Evolutionary conservation across 2,113 vertebrate species (phyloP).

Genomic region (Melanerpes formicivorus): DNA sequence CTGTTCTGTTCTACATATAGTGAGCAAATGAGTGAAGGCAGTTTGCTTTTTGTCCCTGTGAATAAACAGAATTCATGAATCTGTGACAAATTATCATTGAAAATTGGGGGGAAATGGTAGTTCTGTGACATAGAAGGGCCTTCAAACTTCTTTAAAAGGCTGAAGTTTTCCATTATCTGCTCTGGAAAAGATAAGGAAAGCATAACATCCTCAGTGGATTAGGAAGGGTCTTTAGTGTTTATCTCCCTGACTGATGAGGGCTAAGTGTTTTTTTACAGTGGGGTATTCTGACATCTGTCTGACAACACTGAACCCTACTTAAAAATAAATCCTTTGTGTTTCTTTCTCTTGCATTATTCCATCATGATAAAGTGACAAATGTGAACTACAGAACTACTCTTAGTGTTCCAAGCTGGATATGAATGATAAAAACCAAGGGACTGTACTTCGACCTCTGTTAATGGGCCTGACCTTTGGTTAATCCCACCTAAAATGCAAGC

Average conservation of each 20-base stretch:
- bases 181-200: slow-evolving; percentile 51
- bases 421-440: slow-evolving; percentile 13
- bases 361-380: slow-evolving; percentile 55
- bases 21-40: too few relatives aligned
- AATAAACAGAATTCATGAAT: neutral
- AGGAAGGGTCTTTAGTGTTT: slow-evolving; percentile 67
- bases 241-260: slow-evolving; percentile 69
- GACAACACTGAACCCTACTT: slow-evolving; percentile 64
- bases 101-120: neutral
- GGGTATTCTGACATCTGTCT: slow-evolving; percentile 68
- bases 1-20: too few relatives aligned
- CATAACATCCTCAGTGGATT: slow-evolving; percentile 37
- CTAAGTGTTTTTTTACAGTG: slow-evolving; percentile 69
- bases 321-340: slow-evolving; percentile 46
- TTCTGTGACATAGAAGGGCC: neutral
- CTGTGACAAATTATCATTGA: neutral
- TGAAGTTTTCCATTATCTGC: slow-evolving; percentile 65
- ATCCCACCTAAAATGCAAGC: neutral
- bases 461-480: neutral
- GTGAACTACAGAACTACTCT: slow-evolving; percentile 40
- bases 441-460: slow-evolving; percentile 13
- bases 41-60: too few relatives aligned
- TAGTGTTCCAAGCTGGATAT: slow-evolving; percentile 21
- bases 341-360: slow-evolving; percentile 59
- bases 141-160: slow-evolving; percentile 56